phyloP scores from a whole-genome alignment of 2,888 invertebrate genomes.

The Acanthosepion lycidas region DNA sequence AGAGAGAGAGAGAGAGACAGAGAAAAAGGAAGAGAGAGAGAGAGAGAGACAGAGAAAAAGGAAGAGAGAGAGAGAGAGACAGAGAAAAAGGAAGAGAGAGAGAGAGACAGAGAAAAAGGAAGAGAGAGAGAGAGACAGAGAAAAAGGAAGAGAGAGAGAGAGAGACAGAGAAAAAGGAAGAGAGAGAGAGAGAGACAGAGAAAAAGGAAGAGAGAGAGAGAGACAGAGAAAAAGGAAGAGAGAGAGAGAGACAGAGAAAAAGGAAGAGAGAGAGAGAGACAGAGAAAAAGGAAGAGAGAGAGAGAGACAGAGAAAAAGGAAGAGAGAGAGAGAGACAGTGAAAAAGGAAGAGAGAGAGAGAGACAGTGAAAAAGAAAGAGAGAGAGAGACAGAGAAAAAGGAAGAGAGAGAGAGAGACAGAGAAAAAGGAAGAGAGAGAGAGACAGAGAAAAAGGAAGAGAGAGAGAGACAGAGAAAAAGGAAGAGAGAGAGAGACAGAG shows the following conservation, averaged over 20 bases:
- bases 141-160: neutral
- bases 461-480: neutral
- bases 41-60: neutral
- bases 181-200: neutral
- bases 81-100: neutral
- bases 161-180: no score
- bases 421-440: neutral
- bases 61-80: neutral
- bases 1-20: neutral
- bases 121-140: neutral
- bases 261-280: neutral
- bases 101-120: neutral
- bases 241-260: neutral
- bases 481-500: neutral
- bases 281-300: no score
- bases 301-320: no score
- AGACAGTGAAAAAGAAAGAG: no score
- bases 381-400: neutral
- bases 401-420: neutral
- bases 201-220: no score
- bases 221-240: no score
- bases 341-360: neutral
- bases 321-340: no score
- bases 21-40: neutral
- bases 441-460: neutral